A percentile compares a stretch with the other conserved stretches of the same genome.
Evolutionary conservation across 2,113 vertebrate species (phyloP).

Genomic region (Arvicanthis niloticus): DNA sequence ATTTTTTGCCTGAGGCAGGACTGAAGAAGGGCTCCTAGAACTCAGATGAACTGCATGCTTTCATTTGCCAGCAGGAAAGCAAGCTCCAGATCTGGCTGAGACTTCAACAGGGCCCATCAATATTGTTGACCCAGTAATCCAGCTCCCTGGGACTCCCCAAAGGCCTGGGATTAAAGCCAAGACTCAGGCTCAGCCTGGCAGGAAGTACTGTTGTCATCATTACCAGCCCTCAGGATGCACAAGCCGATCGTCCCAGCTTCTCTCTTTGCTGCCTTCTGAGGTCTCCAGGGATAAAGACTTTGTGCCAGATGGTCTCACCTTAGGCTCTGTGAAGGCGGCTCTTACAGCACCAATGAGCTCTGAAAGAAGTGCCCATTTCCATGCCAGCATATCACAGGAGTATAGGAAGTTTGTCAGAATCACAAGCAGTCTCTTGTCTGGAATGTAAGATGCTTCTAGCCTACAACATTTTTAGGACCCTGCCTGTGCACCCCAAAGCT

Average conservation of each 20-base stretch:
- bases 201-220: constrained; percentile 60
- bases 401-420: constrained; percentile 51
- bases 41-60: constrained; percentile 34
- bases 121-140: constrained; percentile 50
- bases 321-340: not conserved
- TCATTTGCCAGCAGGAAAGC: constrained; percentile 47
- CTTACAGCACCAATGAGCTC: not conserved
- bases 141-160: constrained; percentile 32
- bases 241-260: constrained; percentile 11
- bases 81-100: constrained; percentile 56
- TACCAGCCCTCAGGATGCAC: not conserved
- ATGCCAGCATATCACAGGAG: constrained; percentile 19
- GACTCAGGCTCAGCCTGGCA: not conserved
- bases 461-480: constrained; percentile 54
- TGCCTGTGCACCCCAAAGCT: not conserved
- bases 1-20: constrained; percentile 36
- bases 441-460: constrained; percentile 55
- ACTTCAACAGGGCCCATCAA: constrained; percentile 12
- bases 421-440: constrained; percentile 27
- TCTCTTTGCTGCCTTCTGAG: constrained; percentile 19
- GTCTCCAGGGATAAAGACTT: not conserved
- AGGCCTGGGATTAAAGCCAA: constrained; percentile 45
- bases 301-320: constrained; percentile 58
- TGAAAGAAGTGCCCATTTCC: constrained; percentile 58
- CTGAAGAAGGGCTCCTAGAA: not conserved